Conservation (phyloP, 2,113 vertebrate species). For the Psammodynastes pulverulentus region DNA sequence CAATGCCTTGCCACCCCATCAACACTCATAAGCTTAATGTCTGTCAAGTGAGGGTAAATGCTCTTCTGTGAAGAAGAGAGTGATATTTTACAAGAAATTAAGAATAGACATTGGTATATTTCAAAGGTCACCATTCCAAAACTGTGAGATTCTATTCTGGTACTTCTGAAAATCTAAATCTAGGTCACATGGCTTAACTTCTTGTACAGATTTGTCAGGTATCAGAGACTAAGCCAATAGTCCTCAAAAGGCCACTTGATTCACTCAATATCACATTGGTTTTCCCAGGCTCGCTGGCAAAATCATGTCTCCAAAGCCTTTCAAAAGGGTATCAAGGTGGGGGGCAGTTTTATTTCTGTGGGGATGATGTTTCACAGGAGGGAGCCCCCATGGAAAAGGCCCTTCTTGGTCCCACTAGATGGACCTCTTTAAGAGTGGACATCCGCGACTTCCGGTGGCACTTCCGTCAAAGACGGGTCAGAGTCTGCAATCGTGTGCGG, state of each 20-base stretch:
- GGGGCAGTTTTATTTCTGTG: neutral
- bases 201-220: neutral
- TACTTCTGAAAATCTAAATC: neutral
- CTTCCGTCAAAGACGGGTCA: too few species aligned
- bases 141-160: neutral
- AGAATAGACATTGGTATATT: neutral
- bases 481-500: too few species aligned
- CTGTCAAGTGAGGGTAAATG: neutral
- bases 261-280: neutral
- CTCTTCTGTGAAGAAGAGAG: neutral
- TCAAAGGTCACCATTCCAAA: neutral
- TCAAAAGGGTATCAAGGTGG: neutral
- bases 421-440: too few species aligned
- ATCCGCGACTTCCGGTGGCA: too few species aligned
- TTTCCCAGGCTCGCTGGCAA: neutral
- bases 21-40: neutral
- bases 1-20: neutral
- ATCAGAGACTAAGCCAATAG: neutral
- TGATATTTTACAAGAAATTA: neutral
- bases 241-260: neutral
- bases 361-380: neutral
- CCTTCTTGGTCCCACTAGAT: too few species aligned
- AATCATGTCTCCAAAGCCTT: neutral
- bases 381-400: neutral
- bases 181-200: neutral